A percentile compares a stretch with the other conserved stretches of the same genome.
These are phyloP conservation scores for Podargus strigoides DNA, from an alignment of 2,797 vertebrate genomes.

Conservation along the genomic window DNA sequence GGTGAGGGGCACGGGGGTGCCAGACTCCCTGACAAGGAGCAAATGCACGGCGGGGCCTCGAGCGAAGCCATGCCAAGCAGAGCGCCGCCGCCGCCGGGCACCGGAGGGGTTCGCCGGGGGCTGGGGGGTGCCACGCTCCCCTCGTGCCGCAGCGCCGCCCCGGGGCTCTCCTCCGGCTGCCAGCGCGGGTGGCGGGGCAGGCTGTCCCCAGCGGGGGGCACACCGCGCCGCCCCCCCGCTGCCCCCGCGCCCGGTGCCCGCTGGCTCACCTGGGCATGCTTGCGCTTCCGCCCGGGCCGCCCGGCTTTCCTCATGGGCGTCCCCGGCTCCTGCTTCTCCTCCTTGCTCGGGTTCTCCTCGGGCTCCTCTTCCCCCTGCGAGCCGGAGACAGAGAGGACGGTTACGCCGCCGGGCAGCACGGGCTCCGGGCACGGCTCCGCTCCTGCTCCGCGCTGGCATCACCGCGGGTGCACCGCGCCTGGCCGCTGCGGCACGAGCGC, in stretches of 20 bases:
- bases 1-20: accelerated
- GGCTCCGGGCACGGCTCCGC: neutral
- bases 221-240: too few relatives aligned
- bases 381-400: neutral
- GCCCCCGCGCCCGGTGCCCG: too few relatives aligned
- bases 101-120: neutral
- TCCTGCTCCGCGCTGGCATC: accelerated
- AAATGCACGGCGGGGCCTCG: accelerated
- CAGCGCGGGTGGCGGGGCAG: too few relatives aligned
- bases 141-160: neutral
- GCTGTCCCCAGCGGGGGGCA: too few relatives aligned
- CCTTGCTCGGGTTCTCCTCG: constrained; percentile 79
- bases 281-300: constrained; percentile 87
- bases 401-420: neutral
- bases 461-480: accelerated
- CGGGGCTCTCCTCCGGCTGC: neutral
- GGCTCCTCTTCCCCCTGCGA: constrained; percentile 84
- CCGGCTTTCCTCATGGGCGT: constrained; percentile 80
- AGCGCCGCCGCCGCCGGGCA: accelerated
- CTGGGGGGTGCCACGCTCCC: neutral
- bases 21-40: accelerated
- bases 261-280: constrained; percentile 85
- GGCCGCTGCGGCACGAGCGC: neutral
- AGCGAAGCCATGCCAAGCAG: accelerated
- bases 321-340: constrained; percentile 82